These are phyloP conservation scores for Labrus mixtus DNA, from an alignment of 2,113 vertebrate species.

Conservation along the genomic window DNA sequence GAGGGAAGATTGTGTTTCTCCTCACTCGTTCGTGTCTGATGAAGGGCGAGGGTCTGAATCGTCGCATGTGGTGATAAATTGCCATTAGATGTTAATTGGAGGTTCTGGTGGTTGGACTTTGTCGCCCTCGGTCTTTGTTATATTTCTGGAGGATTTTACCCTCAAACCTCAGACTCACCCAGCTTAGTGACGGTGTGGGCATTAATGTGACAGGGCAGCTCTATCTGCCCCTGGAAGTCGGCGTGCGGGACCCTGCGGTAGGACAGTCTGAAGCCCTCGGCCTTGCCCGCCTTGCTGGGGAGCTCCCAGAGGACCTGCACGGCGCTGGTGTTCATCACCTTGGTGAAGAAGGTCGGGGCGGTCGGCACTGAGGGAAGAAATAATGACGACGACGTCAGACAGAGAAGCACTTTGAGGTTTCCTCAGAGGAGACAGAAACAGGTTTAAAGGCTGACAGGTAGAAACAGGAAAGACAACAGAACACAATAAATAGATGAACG, in stretches of 20 bases:
- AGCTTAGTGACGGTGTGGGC: conserved; percentile 77
- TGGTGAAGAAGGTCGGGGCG: conserved; percentile 81
- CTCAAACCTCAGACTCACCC: conserved; percentile 64
- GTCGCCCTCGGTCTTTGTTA: too few species aligned
- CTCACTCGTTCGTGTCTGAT: too few species aligned
- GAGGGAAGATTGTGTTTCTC: neutral
- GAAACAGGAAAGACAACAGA: too few species aligned
- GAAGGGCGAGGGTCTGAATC: too few species aligned
- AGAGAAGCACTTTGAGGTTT: neutral
- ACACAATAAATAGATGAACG: too few species aligned
- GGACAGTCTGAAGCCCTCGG: conserved; percentile 83
- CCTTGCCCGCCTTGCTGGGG: conserved; percentile 72
- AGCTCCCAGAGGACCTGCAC: conserved; percentile 84
- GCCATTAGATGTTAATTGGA: too few species aligned
- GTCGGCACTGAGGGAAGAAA: conserved; percentile 70
- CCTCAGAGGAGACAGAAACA: neutral
- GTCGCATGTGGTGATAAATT: too few species aligned
- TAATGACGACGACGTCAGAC: neutral
- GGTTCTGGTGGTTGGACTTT: too few species aligned
- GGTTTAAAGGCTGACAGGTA: too few species aligned
- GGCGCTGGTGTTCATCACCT: conserved; percentile 76
- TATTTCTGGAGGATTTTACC: neutral
- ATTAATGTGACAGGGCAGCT: conserved; percentile 74
- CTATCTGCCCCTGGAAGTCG: conserved; percentile 72
- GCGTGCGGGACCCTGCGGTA: conserved; percentile 78